Conservation (phyloP, 2,888 invertebrate species). For the Diachrysia chrysitis region DNA sequence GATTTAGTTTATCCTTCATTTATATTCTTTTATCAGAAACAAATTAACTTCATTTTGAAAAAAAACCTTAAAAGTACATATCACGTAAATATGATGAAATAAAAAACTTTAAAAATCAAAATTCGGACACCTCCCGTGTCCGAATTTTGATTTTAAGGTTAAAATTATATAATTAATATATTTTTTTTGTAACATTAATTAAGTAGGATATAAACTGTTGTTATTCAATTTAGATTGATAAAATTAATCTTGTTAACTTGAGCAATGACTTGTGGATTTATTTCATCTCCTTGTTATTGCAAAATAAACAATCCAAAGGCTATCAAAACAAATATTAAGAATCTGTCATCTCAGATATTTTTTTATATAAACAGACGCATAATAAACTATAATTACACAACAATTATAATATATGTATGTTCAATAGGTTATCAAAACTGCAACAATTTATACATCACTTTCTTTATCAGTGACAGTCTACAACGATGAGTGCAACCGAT, state of each 20-base stretch:
- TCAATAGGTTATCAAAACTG: slow-evolving; percentile 17
- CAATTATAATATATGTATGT: not conserved
- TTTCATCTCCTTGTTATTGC: not conserved
- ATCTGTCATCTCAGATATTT: not conserved
- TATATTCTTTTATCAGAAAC: no score
- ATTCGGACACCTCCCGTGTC: no score
- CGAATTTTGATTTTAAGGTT: not conserved
- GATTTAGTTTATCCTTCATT: no score
- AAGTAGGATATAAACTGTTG: no score
- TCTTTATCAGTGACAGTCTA: not conserved
- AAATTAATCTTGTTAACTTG: no score
- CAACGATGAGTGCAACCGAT: slow-evolving; percentile 5
- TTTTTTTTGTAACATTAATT: no score
- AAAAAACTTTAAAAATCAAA: no score
- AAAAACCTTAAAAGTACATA: no score
- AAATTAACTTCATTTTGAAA: slow-evolving; percentile 17
- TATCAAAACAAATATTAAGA: not conserved
- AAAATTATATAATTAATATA: not conserved
- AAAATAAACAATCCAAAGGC: not conserved
- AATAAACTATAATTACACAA: not conserved
- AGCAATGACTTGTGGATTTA: no score
- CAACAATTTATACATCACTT: slow-evolving; percentile 5
- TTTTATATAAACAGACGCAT: not conserved
- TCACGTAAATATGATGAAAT: no score
- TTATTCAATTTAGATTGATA: no score